Percentiles rank a stretch among this genome's conserved stretches.
These are phyloP conservation scores for Mirza zaza DNA, from an alignment of 2,113 vertebrate species.

Conservation along the genomic window DNA sequence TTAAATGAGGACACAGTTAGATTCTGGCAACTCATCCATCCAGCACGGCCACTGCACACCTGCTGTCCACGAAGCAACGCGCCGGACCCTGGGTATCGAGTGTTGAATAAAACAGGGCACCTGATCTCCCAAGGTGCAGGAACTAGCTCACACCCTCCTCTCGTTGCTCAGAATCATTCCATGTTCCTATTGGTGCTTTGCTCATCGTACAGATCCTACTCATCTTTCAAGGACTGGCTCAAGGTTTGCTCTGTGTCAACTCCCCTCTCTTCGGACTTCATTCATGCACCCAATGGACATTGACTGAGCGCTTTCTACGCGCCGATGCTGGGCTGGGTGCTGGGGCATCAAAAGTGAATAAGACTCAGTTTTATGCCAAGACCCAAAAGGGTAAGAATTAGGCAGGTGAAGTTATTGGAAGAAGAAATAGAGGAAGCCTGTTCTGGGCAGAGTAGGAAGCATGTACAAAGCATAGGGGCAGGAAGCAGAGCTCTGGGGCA, in stretches of 20 bases:
- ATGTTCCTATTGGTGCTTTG: background rate
- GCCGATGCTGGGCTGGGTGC: background rate
- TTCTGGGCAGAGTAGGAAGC: background rate
- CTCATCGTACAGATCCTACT: background rate
- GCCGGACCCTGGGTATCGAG: too few species aligned
- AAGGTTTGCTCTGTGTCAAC: background rate
- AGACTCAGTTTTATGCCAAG: background rate
- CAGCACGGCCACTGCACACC: background rate
- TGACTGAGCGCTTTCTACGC: background rate
- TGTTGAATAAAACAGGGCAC: too few species aligned
- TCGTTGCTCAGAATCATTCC: background rate
- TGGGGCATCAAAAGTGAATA: background rate
- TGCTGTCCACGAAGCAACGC: background rate
- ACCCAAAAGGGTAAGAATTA: background rate
- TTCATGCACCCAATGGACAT: background rate
- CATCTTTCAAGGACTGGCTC: background rate
- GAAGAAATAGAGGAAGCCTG: background rate
- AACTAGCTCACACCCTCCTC: fast-evolving
- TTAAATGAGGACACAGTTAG: background rate
- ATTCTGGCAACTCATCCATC: background rate
- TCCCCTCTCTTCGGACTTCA: background rate
- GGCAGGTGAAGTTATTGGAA: background rate
- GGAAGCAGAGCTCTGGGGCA: background rate
- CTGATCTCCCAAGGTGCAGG: too few species aligned
- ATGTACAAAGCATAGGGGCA: fast-evolving